Conservation (phyloP, 2,797 vertebrate genomes). For the Rhynchonycteris naso region DNA sequence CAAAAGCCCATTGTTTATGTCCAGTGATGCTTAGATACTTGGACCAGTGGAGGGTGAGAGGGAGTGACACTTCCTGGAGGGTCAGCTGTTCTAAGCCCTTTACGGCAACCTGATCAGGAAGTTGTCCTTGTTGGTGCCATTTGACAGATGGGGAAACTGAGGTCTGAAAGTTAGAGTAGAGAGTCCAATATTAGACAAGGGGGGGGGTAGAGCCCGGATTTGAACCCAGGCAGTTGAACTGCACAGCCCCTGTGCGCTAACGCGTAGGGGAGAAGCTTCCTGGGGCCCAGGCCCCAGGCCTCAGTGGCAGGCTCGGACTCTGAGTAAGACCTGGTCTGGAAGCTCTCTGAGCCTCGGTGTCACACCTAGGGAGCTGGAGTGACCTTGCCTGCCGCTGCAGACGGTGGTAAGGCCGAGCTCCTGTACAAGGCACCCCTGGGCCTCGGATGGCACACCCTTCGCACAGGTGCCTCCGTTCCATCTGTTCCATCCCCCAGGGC, state of each 20-base stretch:
- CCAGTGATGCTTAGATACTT: neutral
- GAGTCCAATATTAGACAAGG: neutral
- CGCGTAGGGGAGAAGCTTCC: accelerated
- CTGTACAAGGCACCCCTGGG: neutral
- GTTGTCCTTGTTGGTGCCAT: neutral
- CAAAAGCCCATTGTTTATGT: neutral
- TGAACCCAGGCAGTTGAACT: no score
- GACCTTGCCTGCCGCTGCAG: neutral
- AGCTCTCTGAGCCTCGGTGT: neutral
- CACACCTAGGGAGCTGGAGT: neutral
- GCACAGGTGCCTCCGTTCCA: neutral
- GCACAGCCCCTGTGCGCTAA: neutral
- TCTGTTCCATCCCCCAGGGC: no score
- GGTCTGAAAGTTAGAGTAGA: neutral
- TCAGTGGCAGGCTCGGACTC: neutral
- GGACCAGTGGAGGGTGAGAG: accelerated
- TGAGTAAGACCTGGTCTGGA: neutral
- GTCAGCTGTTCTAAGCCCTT: neutral
- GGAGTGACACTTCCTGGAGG: accelerated
- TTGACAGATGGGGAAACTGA: neutral
- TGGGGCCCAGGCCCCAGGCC: neutral
- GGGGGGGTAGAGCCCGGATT: neutral
- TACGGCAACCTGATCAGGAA: neutral
- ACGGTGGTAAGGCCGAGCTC: accelerated
- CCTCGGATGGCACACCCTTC: neutral